Evolutionary conservation across 2,888 invertebrate species (phyloP).

Genomic region (Andricus curvator): DNA sequence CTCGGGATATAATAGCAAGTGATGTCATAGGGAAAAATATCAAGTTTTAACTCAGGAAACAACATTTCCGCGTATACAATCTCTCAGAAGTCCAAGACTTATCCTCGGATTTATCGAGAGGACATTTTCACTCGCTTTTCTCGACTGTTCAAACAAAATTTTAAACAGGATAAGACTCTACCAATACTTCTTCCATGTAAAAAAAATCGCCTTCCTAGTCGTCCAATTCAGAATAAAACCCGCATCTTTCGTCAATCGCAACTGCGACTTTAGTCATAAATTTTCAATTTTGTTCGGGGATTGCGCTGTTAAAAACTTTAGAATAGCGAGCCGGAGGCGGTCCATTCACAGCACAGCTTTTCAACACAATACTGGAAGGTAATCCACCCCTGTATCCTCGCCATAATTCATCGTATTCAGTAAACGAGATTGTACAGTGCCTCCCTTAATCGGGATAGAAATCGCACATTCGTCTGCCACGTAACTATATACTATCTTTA

Average conservation of each 20-base stretch:
- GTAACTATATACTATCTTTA: not conserved
- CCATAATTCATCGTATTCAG: constrained; percentile 24
- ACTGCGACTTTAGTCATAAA: constrained; percentile 23
- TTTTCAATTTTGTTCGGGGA: constrained; percentile 15
- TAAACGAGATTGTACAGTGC: not conserved
- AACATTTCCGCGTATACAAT: not conserved
- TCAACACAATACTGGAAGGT: constrained; percentile 27
- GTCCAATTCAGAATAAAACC: not conserved
- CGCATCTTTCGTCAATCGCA: not conserved
- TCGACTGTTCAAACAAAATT: not conserved
- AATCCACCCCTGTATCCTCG: constrained; percentile 8
- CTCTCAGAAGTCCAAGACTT: not conserved
- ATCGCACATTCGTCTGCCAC: not conserved
- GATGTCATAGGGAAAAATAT: not conserved
- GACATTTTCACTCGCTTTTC: not conserved
- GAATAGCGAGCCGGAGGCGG: constrained; percentile 32
- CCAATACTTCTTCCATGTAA: not conserved
- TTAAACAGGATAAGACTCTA: not conserved
- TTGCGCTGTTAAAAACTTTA: constrained; percentile 25
- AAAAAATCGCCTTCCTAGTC: not conserved
- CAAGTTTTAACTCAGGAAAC: not conserved
- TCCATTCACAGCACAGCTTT: constrained; percentile 26
- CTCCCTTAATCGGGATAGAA: not conserved
- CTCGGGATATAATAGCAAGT: not conserved
- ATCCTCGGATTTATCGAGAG: not conserved